Conservation (phyloP, 2,888 invertebrate genomes). For the Rugalucina vietnamica region DNA sequence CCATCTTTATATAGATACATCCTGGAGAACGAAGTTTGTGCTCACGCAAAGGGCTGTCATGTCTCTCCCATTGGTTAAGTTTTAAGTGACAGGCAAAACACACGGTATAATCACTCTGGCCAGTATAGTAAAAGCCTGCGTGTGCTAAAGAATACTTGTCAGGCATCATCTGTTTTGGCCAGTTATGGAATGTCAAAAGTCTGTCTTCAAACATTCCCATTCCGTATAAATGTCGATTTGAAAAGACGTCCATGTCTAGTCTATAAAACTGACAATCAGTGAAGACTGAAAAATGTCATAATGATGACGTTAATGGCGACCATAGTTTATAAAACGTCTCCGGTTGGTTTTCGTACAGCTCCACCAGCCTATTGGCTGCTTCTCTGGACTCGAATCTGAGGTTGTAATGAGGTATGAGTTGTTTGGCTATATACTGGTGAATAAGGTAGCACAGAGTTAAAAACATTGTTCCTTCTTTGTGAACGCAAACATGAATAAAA, state of each 20-base stretch:
- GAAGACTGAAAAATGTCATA: too few species aligned
- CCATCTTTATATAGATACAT: not conserved
- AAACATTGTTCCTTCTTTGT: too few species aligned
- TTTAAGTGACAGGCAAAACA: not conserved
- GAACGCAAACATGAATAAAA: too few species aligned
- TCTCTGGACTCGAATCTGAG: not conserved
- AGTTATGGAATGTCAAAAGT: not conserved
- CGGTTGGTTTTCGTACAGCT: too few species aligned
- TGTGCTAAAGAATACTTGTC: not conserved
- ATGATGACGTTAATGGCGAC: too few species aligned
- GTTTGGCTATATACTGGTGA: not conserved
- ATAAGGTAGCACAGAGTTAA: not conserved
- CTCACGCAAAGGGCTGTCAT: not conserved
- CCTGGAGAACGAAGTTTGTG: not conserved
- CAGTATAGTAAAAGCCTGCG: not conserved
- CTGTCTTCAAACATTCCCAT: not conserved
- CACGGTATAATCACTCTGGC: not conserved
- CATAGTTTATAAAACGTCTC: too few species aligned
- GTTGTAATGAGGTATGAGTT: not conserved
- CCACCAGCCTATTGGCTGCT: not conserved
- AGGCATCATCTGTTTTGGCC: not conserved
- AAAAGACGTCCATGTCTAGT: not conserved
- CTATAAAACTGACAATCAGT: too few species aligned
- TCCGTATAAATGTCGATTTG: not conserved
- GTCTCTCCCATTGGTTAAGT: not conserved